Base-by-base conservation (phyloP, 2,113 vertebrate species). In the Dendrocopos noguchii region DNA sequence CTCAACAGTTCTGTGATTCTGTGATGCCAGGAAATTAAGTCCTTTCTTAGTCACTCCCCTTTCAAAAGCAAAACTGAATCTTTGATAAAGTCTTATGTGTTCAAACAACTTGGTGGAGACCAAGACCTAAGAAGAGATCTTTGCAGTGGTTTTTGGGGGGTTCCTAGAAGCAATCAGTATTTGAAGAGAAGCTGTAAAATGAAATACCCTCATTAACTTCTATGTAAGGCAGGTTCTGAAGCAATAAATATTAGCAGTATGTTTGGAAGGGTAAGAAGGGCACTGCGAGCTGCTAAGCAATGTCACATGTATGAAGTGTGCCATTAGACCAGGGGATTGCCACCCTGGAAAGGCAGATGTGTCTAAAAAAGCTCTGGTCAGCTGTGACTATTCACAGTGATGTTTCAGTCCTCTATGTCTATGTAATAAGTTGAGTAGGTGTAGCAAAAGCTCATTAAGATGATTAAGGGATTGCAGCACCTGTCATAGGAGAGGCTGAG, bases 131-230 rank as follows among this genome's bases (percentile, higher is more conserved):
- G 31, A 76, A 75, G 9, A 84, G 6, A 8, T 55, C 86, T 75
- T 72, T 78, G 28, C 21, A 46, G 28, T 27, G 39, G 0, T 87
- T 81, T 84, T 59, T 7, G 22, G 2, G 6, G 21, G 20, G 22
- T 61, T 93, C 34, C 36, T 57, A 59, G 29, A 63, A 83, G 60
- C 2, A 60, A 25, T 9, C 10, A 12, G 6, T 71, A 7, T 75
- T 91, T 81, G 63, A 93, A 94, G 28, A 78, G 36, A 94, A 84
- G 47, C 10, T 68, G 18, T 28, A 53, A 79, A 79, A 91, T 31
- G 9, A 22, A 72, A 64, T 56, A 61, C 20, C 3, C 10, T 50
- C 28, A 11, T 34, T 60, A 28, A 59, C 46, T 21, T 53, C 15
- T 67, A 2, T 24, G 29, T 10, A 11, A 22, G 42, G 10, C 12